Evolutionary conservation across 2,888 invertebrate species (phyloP).

Genomic region (Luperina testacea): DNA sequence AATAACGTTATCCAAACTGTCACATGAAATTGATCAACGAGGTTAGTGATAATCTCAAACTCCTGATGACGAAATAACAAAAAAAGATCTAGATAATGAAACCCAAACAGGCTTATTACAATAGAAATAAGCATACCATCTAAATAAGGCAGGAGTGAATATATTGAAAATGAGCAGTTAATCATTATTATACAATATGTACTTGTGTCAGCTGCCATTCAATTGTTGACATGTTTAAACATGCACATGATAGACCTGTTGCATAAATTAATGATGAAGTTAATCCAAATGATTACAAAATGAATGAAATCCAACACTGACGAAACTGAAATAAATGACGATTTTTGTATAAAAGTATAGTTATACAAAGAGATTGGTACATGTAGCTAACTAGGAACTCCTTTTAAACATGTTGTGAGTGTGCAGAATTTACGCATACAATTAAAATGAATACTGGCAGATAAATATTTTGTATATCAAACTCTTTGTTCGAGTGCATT

Average conservation of each 20-base stretch:
- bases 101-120: background rate
- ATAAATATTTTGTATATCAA: background rate
- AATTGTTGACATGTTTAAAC: slow-evolving; percentile 9
- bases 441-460: background rate
- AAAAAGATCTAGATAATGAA: background rate
- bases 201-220: background rate
- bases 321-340: background rate
- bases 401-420: too few relatives aligned
- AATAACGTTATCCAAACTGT: background rate
- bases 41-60: background rate
- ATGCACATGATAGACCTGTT: background rate
- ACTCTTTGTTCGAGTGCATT: background rate
- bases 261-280: slow-evolving; percentile 2
- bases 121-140: background rate
- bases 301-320: background rate
- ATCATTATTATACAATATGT: background rate
- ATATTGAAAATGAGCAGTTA: background rate
- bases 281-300: slow-evolving; percentile 1
- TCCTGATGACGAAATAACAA: background rate
- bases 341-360: background rate
- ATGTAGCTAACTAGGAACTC: too few relatives aligned
- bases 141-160: too few relatives aligned
- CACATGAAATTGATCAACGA: background rate
- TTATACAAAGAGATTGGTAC: too few relatives aligned
- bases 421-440: background rate